phyloP scores from a whole-genome alignment of 2,797 vertebrate species.

The Fistularia commersonii region DNA sequence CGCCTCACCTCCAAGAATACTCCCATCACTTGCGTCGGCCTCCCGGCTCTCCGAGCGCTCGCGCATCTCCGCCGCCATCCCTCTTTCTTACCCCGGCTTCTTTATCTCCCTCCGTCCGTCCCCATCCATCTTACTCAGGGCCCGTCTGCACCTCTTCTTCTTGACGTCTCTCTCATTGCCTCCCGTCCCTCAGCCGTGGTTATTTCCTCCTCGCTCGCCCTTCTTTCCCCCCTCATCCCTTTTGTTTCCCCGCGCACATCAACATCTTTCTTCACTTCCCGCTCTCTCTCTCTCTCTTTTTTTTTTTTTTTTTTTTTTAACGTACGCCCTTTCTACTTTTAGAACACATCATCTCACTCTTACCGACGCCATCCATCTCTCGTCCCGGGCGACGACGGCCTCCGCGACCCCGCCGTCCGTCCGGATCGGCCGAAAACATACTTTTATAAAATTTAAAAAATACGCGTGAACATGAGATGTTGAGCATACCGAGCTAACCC shows the following conservation, averaged over 20 bases:
- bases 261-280: constrained; percentile 36
- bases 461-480: too few relatives aligned
- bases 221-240: constrained; percentile 37
- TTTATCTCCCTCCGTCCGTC: constrained; percentile 57
- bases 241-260: constrained; percentile 48
- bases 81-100: constrained; percentile 45
- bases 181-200: constrained; percentile 64
- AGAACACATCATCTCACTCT: constrained; percentile 49
- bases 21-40: constrained; percentile 60
- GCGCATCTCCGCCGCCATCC: constrained; percentile 46
- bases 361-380: constrained; percentile 41
- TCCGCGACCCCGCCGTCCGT: too few relatives aligned
- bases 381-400: background rate
- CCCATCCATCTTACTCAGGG: constrained; percentile 68
- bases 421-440: too few relatives aligned
- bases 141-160: constrained; percentile 65
- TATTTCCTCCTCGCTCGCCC: constrained; percentile 49
- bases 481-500: too few relatives aligned
- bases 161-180: constrained; percentile 72
- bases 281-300: constrained; percentile 18
- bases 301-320: too few relatives aligned
- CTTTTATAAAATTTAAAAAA: too few relatives aligned
- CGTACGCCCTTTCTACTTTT: constrained; percentile 16
- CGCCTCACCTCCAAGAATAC: constrained; percentile 44
- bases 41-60: constrained; percentile 49